Evolutionary conservation across 2,113 vertebrate genomes (phyloP).

Genomic region (Rhombomys opimus): DNA sequence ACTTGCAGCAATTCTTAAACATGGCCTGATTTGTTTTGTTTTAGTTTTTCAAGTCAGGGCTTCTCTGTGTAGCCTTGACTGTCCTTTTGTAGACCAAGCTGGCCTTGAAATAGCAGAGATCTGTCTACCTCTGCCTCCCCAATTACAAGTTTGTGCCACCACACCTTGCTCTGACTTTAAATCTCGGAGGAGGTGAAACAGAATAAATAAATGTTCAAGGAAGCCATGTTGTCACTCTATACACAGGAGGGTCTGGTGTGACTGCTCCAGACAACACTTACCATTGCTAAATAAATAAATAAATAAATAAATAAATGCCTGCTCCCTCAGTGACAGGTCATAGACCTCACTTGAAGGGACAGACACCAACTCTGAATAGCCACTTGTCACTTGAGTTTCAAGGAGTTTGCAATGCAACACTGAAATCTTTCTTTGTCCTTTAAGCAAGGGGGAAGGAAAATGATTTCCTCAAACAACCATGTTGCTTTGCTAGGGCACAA

Average conservation of each 20-base stretch:
- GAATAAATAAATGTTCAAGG: background rate
- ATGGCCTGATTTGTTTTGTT: no score
- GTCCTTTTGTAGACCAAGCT: no score
- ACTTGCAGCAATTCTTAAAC: background rate
- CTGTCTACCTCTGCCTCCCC: no score
- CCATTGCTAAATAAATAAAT: background rate
- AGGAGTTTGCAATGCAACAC: slow-evolving; percentile 14
- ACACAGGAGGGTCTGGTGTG: background rate
- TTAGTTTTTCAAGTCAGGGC: no score
- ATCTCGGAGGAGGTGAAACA: slow-evolving; percentile 8
- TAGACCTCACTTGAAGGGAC: slow-evolving; percentile 20
- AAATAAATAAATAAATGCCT: background rate
- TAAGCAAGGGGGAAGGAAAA: slow-evolving; percentile 33
- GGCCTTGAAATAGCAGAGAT: no score
- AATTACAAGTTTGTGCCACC: no score
- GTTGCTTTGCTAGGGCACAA: slow-evolving; percentile 31
- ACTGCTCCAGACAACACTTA: background rate
- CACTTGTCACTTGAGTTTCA: background rate
- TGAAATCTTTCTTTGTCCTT: slow-evolving; percentile 62
- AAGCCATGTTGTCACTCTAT: background rate
- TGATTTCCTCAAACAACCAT: slow-evolving; percentile 19
- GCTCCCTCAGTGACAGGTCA: background rate
- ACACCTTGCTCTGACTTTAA: background rate
- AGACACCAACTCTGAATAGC: slow-evolving; percentile 28
- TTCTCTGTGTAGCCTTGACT: no score